Evolutionary conservation across 2,113 vertebrate species (phyloP), one percentile per base, ranked within the genome.

Genomic region (Rhinoptilus africanus): DNA sequence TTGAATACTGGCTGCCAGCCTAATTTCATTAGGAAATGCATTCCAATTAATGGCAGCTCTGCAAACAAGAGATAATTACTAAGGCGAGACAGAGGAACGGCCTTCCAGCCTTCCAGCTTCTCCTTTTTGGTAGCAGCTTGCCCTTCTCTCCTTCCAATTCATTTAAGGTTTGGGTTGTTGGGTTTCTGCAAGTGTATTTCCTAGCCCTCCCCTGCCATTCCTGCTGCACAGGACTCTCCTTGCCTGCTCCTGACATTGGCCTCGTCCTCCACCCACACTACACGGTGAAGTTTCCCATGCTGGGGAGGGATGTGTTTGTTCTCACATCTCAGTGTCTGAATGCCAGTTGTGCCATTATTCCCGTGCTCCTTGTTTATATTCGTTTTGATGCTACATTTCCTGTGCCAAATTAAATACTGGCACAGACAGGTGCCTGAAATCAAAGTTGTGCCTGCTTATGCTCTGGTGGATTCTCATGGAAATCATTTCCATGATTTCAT

Each of bases 11-110:
- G 97, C 96, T 93, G 77, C 83, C 53, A 86, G 97, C 97, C 96
- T 97, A 94, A 92, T 97, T 97, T 97, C 89, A 96, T 97, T 97
- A 97, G 95, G 89, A 96, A 96, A 97, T 96, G 89, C 90, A 93
- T 96, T 95, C 88, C 92, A 96, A 88, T 96, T 97, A 96, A 97
- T 97, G 96, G 96, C 95, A 97, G 93, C 89, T 91, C 96, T 97
- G 97, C 89, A 96, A 95, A 93, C 90, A 93, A 94, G 95, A 96
- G 95, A 97, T 97, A 97, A 96, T 96, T 97, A 95, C 92, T 66
- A 92, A 89, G 77, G 95, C 57, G 21, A 97, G 92, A 92, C 80
- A 62, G 66, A 95, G 93, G 85, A 95, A 96, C 95, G 92, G 80
- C 88, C 94, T 93, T 88, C 47, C 15, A 80, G 50, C 72, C 73